phyloP scores from a whole-genome alignment of 1,140 invertebrate species.

The Drosophila melanica region DNA sequence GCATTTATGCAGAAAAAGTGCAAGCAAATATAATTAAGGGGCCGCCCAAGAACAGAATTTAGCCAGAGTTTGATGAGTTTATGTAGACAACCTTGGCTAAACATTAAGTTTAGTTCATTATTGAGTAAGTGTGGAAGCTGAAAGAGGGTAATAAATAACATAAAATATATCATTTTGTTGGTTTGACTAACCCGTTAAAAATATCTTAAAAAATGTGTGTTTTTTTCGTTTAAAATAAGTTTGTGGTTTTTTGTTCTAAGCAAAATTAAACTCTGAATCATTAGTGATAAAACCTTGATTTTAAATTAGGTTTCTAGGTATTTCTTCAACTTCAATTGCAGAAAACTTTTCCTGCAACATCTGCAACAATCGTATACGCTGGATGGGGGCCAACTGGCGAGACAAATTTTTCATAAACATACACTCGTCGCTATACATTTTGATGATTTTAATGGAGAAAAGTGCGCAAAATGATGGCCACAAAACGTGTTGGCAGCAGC shows the following conservation, averaged over 20 bases:
- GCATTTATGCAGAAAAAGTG: slow-evolving; percentile 1
- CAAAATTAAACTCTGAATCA: too few relatives aligned
- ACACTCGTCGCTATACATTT: slow-evolving; percentile 73
- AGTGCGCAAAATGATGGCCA: slow-evolving; percentile 78
- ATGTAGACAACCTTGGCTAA: slow-evolving; percentile 13
- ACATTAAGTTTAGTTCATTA: neutral
- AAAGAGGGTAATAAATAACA: too few relatives aligned
- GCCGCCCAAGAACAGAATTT: slow-evolving; percentile 4
- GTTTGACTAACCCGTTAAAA: too few relatives aligned
- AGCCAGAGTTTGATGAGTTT: slow-evolving; percentile 28
- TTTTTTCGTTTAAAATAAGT: too few relatives aligned
- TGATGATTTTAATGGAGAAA: slow-evolving; percentile 81
- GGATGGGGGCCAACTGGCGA: slow-evolving; percentile 28
- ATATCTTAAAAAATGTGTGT: too few relatives aligned
- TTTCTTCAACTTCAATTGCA: slow-evolving; percentile 3
- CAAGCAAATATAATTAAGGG: slow-evolving; percentile 6
- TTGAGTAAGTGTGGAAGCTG: slow-evolving; percentile 11
- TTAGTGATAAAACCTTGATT: too few relatives aligned
- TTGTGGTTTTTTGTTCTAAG: too few relatives aligned
- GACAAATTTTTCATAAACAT: slow-evolving; percentile 72
- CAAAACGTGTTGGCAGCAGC: slow-evolving; percentile 69
- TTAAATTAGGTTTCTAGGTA: neutral
- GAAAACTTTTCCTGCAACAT: neutral
- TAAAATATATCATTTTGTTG: too few relatives aligned
- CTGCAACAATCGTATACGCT: slow-evolving; percentile 27